Percentiles rank a stretch among this genome's conserved stretches.
Evolutionary conservation across 2,797 vertebrate genomes (phyloP).

Genomic region (Pogoniulus pusillus): DNA sequence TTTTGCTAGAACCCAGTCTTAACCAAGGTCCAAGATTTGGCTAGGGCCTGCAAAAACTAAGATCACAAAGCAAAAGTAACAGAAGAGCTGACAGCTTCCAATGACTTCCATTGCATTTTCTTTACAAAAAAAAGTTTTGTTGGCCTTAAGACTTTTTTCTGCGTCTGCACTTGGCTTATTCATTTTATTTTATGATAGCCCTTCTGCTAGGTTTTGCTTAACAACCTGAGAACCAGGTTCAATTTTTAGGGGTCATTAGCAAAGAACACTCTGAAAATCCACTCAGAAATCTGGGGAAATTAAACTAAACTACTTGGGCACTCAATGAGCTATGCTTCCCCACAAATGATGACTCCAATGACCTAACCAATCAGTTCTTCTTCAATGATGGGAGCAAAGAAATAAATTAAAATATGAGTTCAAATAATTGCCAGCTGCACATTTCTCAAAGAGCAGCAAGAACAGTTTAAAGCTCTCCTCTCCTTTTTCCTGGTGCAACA

Average conservation of each 20-base stretch:
- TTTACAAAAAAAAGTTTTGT: not conserved
- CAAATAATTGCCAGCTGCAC: not conserved
- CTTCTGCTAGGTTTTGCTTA: conserved; percentile 13
- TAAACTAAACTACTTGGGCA: conserved; percentile 26
- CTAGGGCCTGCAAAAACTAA: not conserved
- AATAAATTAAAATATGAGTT: not conserved
- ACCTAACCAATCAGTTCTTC: conserved; percentile 20
- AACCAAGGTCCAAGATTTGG: not conserved
- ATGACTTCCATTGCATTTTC: not conserved
- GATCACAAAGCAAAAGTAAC: not conserved
- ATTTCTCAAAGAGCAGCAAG: not conserved
- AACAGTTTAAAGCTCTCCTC: not conserved
- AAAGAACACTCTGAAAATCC: conserved; percentile 25
- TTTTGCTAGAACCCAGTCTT: not conserved
- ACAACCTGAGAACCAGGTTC: not conserved
- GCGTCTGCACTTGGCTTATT: not conserved
- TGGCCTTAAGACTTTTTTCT: not conserved
- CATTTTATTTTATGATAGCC: not conserved
- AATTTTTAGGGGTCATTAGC: conserved; percentile 21
- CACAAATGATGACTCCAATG: not conserved
- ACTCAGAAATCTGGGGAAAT: conserved; percentile 33
- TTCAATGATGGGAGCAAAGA: not conserved
- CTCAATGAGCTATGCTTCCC: conserved; percentile 29
- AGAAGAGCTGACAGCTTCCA: not conserved
- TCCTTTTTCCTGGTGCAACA: not conserved